These are phyloP conservation scores for Silurus aristotelis DNA, from an alignment of 2,797 vertebrate species.

Conservation along the genomic window DNA sequence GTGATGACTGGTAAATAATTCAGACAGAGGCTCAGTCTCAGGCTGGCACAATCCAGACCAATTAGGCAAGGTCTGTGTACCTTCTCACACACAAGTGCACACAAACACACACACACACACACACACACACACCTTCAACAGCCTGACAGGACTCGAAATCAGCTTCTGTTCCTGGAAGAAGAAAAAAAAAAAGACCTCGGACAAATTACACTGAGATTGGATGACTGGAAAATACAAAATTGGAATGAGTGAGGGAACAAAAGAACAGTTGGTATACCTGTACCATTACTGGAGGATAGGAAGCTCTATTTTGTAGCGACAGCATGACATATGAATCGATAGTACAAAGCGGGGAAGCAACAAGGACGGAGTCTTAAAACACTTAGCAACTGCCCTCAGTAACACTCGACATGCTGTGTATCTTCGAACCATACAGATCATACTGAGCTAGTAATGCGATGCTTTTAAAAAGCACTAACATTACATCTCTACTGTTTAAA, in stretches of 20 bases:
- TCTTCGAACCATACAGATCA: constrained; percentile 14
- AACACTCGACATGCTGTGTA: neutral
- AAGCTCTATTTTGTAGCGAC: constrained; percentile 10
- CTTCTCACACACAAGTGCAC: constrained; percentile 21
- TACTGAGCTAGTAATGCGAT: neutral
- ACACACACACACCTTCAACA: constrained; percentile 63
- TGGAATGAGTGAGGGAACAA: constrained; percentile 10
- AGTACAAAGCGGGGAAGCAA: neutral
- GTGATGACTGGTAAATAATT: constrained; percentile 38
- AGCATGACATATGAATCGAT: constrained; percentile 21
- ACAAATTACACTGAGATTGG: constrained; percentile 37
- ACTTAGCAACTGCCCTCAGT: neutral
- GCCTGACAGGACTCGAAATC: constrained; percentile 30
- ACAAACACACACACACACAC: constrained; percentile 32
- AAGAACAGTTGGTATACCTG: constrained; percentile 26
- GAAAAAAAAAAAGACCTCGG: neutral
- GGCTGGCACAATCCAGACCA: constrained; percentile 21
- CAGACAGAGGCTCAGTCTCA: constrained; percentile 58
- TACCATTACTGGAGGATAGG: constrained; percentile 1
- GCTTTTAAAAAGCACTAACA: neutral
- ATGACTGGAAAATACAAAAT: constrained; percentile 18
- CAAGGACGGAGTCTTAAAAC: neutral
- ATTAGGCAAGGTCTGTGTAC: constrained; percentile 24
- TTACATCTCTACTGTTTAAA: neutral
- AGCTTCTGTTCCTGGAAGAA: neutral